Evolutionary conservation across 2,797 vertebrate species (phyloP).

Genomic region (Acipenser ruthenus): DNA sequence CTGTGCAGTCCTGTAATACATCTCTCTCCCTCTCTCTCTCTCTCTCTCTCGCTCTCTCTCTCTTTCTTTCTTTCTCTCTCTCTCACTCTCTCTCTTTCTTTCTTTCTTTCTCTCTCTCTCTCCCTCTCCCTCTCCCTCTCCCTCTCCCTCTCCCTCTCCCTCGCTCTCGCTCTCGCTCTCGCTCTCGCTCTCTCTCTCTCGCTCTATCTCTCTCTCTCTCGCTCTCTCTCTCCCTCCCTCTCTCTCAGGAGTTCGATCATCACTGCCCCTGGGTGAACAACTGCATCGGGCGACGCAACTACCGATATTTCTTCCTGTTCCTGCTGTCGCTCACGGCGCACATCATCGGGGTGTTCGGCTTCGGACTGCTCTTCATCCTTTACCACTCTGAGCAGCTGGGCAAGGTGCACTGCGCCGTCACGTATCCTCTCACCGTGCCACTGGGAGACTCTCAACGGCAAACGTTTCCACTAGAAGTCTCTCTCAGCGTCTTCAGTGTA

Average conservation of each 20-base stretch:
- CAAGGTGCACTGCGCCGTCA: constrained; percentile 75
- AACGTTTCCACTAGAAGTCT: not conserved
- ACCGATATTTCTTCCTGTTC: constrained; percentile 97
- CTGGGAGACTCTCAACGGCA: not conserved
- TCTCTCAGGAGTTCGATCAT: constrained; percentile 89
- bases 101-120: too few species aligned
- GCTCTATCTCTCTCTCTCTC: not conserved
- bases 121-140: too few species aligned
- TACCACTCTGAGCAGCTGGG: constrained; percentile 80
- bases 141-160: too few species aligned
- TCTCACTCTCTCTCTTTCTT: too few species aligned
- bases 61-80: too few species aligned
- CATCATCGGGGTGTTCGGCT: constrained; percentile 87
- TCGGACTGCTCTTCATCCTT: constrained; percentile 84
- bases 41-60: too few species aligned
- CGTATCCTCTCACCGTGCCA: constrained; percentile 70
- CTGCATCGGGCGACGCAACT: constrained; percentile 94
- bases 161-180: too few species aligned
- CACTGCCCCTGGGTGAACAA: constrained; percentile 99
- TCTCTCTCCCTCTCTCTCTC: too few species aligned
- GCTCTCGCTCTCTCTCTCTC: too few species aligned
- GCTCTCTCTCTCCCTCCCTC: constrained; percentile 1
- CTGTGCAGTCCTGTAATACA: too few species aligned
- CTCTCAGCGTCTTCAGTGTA: too few species aligned
- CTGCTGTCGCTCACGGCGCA: constrained; percentile 86